Conservation (phyloP, 2,113 vertebrate species). For the Colius striatus region DNA sequence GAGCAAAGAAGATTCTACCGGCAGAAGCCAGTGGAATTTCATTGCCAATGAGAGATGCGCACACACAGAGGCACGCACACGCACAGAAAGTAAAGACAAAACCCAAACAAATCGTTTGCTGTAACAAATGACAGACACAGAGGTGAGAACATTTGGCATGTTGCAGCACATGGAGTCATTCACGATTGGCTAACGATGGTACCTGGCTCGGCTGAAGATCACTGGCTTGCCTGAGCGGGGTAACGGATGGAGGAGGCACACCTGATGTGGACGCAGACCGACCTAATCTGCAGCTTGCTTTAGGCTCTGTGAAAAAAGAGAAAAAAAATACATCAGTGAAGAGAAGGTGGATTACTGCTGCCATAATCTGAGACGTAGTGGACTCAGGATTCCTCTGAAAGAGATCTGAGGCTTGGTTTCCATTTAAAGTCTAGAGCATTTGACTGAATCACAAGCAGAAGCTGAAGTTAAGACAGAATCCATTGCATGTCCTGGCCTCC, state of each 20-base stretch:
- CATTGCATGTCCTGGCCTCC: background rate
- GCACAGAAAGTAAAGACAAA: conserved; percentile 62
- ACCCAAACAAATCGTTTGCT: conserved; percentile 57
- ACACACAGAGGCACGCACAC: conserved; percentile 54
- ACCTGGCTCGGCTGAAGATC: conserved; percentile 94
- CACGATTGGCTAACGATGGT: conserved; percentile 81
- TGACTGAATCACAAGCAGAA: background rate
- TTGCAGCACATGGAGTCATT: conserved; percentile 84
- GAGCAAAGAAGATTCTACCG: conserved; percentile 72
- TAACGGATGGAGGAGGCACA: conserved; percentile 86
- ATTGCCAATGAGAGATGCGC: conserved; percentile 63
- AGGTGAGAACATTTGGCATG: conserved; percentile 81
- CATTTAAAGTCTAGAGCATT: too few species aligned
- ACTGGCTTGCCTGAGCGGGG: conserved; percentile 84
- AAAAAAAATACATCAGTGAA: background rate
- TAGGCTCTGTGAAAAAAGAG: conserved; percentile 78
- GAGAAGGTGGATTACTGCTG: background rate
- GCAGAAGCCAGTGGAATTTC: conserved; percentile 47
- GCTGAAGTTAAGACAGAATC: background rate
- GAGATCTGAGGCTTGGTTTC: background rate
- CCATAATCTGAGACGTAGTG: background rate
- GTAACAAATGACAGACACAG: conserved; percentile 80
- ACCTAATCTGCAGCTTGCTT: conserved; percentile 86
- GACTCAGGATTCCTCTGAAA: background rate
- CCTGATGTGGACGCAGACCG: conserved; percentile 92